Evolutionary conservation across 2,113 vertebrate genomes (phyloP), one percentile per base, ranked within the genome.

Genomic region (Nerophis lumbriciformis): DNA sequence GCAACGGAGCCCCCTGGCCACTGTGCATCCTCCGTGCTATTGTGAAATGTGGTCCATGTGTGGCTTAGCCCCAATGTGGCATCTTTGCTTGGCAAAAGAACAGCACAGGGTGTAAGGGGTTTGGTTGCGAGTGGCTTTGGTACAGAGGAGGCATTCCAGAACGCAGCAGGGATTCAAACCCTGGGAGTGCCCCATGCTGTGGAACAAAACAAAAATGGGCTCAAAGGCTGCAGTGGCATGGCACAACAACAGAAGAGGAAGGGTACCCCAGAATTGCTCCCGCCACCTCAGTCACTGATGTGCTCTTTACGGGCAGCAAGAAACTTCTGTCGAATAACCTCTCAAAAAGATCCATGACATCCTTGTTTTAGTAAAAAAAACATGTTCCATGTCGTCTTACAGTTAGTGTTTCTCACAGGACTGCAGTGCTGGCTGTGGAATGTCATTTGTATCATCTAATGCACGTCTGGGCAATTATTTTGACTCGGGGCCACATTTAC

Each of bases 131-230:
- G 53, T 71, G 69, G 79, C 72, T 36, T 64, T 42, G 62, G 65
- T 72, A 72, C 76, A 84, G 69, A 61, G 42, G 68, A 73, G 77
- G 80, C 54, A 72, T 71, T 66, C 45, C 66, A 60, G 73, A 63
- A 54, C 67, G 64, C 64, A 39, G 71, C 53, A 39, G 55, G 62
- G 77, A 83, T 77, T 60, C 76, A 75, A 63, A 63, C 76, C 74
- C 74, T 72, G 74, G 60, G 77, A 78, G 78, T 77, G 77, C 80
- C 77, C 77, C 86, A 68, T 70, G 65, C 73, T 80, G 77, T 65
- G 76, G 65, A 87, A 84, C 80, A 71, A 88, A 89, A 84, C 76
- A 61, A 83, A 80, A 45, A 83, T 78, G 70, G 75, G 55, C 62
- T 84, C 63, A 73, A 65, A 76, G 77, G 77, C 57, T 73, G 54